These are phyloP conservation scores for Salpingus planirostris DNA, from an alignment of 2,888 invertebrate species.

Conservation along the genomic window DNA sequence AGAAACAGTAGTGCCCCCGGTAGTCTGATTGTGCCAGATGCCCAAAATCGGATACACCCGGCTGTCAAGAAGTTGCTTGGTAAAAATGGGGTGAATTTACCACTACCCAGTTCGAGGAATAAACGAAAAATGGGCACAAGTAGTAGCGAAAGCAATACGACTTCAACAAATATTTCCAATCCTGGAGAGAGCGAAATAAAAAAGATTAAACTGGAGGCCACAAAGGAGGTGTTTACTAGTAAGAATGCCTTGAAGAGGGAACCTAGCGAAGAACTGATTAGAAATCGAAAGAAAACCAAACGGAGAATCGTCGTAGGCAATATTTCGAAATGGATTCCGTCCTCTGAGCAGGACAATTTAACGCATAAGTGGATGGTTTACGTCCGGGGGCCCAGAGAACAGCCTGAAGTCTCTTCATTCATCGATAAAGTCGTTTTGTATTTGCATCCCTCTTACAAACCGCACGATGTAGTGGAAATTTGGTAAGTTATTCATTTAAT, in stretches of 20 bases:
- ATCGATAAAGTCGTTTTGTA: constrained; percentile 69
- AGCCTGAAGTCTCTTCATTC: constrained; percentile 52
- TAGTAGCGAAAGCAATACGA: no score
- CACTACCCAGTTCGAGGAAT: no score
- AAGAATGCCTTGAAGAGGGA: constrained; percentile 13
- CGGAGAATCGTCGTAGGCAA: constrained; percentile 52
- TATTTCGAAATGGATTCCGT: constrained; percentile 74
- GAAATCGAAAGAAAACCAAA: constrained; percentile 34
- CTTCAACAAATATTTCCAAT: no score
- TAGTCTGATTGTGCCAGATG: constrained; percentile 15
- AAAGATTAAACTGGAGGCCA: constrained; percentile 17
- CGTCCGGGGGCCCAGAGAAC: constrained; percentile 60
- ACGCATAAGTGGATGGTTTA: constrained; percentile 90
- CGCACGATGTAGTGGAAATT: constrained; percentile 75
- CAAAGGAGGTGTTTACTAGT: no score
- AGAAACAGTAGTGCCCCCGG: constrained; percentile 5
- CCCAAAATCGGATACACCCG: constrained; percentile 58
- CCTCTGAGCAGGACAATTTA: constrained; percentile 57
- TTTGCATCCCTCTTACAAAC: constrained; percentile 78
- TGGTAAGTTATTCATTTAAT: constrained; percentile 48
- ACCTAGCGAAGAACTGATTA: constrained; percentile 7
- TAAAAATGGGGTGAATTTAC: constrained; percentile 40
- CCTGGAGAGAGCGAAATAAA: constrained; percentile 7
- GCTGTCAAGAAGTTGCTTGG: constrained; percentile 65
- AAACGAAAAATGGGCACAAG: no score